phyloP scores from a whole-genome alignment of 2,888 invertebrate species.

The Hydrotaea cyrtoneurina region DNA sequence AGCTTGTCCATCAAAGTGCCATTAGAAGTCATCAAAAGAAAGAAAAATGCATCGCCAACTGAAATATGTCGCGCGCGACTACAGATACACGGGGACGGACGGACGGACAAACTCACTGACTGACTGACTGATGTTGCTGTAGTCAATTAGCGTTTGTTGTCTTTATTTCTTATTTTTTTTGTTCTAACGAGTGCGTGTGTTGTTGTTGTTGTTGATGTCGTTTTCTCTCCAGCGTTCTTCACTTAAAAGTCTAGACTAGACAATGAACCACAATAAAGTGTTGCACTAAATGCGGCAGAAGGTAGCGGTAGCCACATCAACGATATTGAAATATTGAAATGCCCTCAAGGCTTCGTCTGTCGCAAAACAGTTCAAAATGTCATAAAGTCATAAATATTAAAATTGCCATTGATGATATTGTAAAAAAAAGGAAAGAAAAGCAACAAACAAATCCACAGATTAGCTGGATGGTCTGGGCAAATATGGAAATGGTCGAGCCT shows the following conservation, averaged over 20 bases:
- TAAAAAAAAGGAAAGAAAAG: not conserved
- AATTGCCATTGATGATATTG: not conserved
- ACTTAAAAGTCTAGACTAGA: slow-evolving; percentile 40
- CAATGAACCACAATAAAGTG: not conserved
- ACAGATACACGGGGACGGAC: not conserved
- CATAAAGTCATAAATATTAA: slow-evolving; percentile 2
- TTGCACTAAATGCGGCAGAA: not conserved
- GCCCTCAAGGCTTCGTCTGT: not conserved
- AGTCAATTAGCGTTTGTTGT: slow-evolving; percentile 41
- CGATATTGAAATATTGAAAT: not conserved
- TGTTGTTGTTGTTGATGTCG: slow-evolving; percentile 19
- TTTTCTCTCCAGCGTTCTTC: slow-evolving; percentile 35
- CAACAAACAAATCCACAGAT: not conserved
- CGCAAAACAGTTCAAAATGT: not conserved
- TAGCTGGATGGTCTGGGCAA: not conserved
- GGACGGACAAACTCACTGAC: not conserved
- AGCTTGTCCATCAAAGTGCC: slow-evolving; percentile 27
- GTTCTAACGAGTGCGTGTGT: not conserved
- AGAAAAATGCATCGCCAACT: slow-evolving; percentile 43
- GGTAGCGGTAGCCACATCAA: not conserved
- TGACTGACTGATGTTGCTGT: not conserved
- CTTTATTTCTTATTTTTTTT: slow-evolving; percentile 28
- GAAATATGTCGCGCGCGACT: not conserved
- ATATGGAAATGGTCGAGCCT: not conserved
- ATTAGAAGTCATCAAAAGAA: slow-evolving; percentile 51